Evolutionary conservation across 2,113 vertebrate genomes (phyloP), one percentile per base, ranked within the genome.

Genomic region (Ardeotis arabs): DNA sequence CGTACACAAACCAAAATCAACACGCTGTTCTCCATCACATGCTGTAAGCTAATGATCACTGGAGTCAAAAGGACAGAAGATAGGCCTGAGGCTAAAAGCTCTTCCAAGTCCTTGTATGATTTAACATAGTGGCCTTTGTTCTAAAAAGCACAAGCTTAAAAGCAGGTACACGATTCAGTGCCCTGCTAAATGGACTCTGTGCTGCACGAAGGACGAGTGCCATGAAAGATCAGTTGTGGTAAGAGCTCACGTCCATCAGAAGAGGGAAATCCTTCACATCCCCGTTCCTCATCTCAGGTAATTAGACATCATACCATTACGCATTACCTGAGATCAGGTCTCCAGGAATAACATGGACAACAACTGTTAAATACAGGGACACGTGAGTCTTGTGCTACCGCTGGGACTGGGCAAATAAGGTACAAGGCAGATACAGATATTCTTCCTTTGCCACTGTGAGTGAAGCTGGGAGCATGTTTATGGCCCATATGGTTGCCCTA

Each of bases 401-500:
- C 74, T 70, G 52, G 10, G 24, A 56, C 41, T 19, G 35, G 16
- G 35, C 56, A 72, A 37, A 14, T 31, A 49, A 77, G 59, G 12
- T 27, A 62, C 22, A 77, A 49, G 10, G 15, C 6, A 72, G 37
- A 33, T 4, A 60, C 8, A 72, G 39, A 39, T 23, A 69, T 7
- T 68, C 35, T 20, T 80, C 49, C n/a, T 82, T 44, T 75, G 44
- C 24, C 79, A 93, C 10, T 17, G 25, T 3, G 47, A 89, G 28
- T 35, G 49, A 75, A 52, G 28, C 75, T 88, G 59, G 70, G 52
- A 90, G 60, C n/a, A 41, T 3, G 4, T 80, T 94, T 81, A 80
- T 55, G 76, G 86, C 79, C 78, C 72, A 80, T 66, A 86, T 62
- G 90, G 55, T 91, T 90, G 92, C 24, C 79, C 85, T 92, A 63